phyloP scores from a whole-genome alignment of 2,113 vertebrate genomes.

The Gobio gobio region DNA sequence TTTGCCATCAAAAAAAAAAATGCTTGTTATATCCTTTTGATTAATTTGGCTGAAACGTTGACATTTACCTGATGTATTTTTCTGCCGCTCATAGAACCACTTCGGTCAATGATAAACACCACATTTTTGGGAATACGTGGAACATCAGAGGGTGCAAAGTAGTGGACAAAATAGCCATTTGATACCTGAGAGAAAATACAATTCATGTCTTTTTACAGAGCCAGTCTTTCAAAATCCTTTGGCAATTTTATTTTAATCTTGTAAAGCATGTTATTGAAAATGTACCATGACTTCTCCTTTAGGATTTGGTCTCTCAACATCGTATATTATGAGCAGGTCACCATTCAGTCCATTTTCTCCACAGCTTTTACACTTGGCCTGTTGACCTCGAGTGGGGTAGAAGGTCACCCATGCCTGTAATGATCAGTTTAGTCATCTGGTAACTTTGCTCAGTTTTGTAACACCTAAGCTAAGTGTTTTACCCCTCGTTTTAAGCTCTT shows the following conservation, averaged over 20 bases:
- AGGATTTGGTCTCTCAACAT: conserved; percentile 80
- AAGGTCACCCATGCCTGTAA: conserved; percentile 84
- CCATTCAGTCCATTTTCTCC: conserved; percentile 80
- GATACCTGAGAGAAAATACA: conserved; percentile 73
- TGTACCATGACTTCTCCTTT: conserved; percentile 83
- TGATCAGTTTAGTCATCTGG: background rate
- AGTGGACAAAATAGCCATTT: conserved; percentile 90
- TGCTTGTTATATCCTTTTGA: background rate
- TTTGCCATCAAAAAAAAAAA: no score
- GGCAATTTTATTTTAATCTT: background rate
- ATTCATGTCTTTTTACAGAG: no score
- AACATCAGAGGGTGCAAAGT: conserved; percentile 87
- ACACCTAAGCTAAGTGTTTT: background rate
- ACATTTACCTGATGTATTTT: conserved; percentile 84
- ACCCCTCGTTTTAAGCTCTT: conserved; percentile 7
- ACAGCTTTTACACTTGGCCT: conserved; percentile 81
- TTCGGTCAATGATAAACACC: conserved; percentile 89
- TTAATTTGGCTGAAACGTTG: background rate
- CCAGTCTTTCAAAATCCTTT: background rate
- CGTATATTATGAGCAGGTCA: conserved; percentile 85
- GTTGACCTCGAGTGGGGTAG: conserved; percentile 84
- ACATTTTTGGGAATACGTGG: conserved; percentile 85
- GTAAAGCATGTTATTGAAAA: background rate
- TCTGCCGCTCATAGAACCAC: conserved; percentile 86
- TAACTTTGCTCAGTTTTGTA: no score